Base-by-base conservation (phyloP, 2,113 vertebrate species). In the Strigops habroptila region DNA sequence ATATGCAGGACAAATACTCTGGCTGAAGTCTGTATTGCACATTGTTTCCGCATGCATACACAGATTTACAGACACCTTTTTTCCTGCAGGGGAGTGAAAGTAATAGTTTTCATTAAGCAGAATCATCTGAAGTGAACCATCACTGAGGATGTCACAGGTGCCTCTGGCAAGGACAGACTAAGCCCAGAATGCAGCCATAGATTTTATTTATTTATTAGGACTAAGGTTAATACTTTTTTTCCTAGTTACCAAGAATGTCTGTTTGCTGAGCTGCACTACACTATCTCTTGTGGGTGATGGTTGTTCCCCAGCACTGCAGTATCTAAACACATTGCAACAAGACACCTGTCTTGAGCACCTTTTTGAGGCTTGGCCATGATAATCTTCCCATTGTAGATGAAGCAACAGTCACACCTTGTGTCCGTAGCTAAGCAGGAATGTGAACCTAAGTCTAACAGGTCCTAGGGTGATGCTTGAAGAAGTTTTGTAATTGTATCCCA, bases 361-460 rank as follows among this genome's bases (percentile, higher is more conserved):
- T 35, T 31, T 31, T 65, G 57, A 85, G 83, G 69, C 74, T 68
- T n/a, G 57, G 33, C 68, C 31, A 6, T 51, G 1, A 75, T 74
- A 3, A 89, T 85, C 53, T 57, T 33, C 74, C n/a, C 39, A 0
- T 63, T 76, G 53, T n/a, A 73, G 67, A 10, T 64, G 49, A 28
- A 69, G 74, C 62, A 85, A 33, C 63, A 63, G 19, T 59, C 9
- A 1, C 44, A 4, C n/a, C 31, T 1, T 10, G 55, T 74, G 52
- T 68, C 96, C 44, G 0, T 90, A 41, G 53, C 90, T 74, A 95
- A 96, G 82, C 49, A 80, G 94, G 87, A 96, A 93, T 91, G 93
- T 60, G 64, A 74, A 68, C n/a, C 51, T 31, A 37, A 71, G 84
- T 31, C 78, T 70, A 18, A 31, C 46, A 12, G 53, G 87, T 90